Evolutionary conservation across 2,888 invertebrate species (phyloP).

Genomic region (Scaptomyza tumidula): DNA sequence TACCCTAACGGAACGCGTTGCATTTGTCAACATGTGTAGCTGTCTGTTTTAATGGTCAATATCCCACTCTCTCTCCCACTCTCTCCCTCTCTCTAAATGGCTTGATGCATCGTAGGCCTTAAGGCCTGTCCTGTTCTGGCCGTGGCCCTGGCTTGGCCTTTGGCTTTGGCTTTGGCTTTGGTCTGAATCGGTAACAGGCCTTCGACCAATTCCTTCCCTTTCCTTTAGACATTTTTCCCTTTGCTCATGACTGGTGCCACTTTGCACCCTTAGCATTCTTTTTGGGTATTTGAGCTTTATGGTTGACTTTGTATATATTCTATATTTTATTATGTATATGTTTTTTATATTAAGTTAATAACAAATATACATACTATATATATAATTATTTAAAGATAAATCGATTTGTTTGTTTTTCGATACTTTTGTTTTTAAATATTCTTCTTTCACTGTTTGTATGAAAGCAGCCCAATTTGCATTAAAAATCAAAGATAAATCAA

Average conservation of each 20-base stretch:
- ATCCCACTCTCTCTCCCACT: constrained; percentile 75
- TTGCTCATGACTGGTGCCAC: constrained; percentile 16
- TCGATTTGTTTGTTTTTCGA: too few relatives aligned
- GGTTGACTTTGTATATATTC: not conserved
- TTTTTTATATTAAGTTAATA: too few relatives aligned
- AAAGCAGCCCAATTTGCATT: too few relatives aligned
- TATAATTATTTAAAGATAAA: too few relatives aligned
- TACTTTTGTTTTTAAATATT: too few relatives aligned
- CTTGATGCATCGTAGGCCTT: constrained; percentile 33
- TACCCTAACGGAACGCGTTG: constrained; percentile 47
- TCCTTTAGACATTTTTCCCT: not conserved
- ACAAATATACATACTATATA: too few relatives aligned
- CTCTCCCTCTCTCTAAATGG: constrained; percentile 60
- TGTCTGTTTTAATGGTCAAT: constrained; percentile 82
- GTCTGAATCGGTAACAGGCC: constrained; percentile 15
- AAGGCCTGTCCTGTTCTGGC: constrained; percentile 13
- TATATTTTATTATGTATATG: too few relatives aligned
- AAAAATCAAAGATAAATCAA: too few relatives aligned
- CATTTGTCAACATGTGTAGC: constrained; percentile 79
- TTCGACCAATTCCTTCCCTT: constrained; percentile 2
- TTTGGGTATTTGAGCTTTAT: not conserved
- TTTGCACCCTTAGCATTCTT: constrained; percentile 20
- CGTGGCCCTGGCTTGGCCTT: constrained; percentile 1
- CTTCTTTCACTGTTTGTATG: too few relatives aligned
- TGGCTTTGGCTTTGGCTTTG: constrained; percentile 10